Conservation (phyloP, 1,140 invertebrate species). For the Listronotus oregonensis region DNA sequence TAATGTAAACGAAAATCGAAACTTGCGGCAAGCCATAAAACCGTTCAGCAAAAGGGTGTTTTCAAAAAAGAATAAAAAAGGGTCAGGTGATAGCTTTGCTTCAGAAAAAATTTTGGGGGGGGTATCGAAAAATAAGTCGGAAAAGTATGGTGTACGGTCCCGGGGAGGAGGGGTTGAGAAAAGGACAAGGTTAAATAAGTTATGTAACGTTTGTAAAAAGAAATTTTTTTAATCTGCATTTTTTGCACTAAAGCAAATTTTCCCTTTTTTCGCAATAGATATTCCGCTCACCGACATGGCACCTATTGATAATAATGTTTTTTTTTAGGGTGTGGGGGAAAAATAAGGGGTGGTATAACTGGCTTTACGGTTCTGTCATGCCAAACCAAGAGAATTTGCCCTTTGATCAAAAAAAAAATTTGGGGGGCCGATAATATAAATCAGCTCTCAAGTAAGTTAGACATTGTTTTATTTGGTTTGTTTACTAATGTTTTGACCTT, state of each 20-base stretch:
- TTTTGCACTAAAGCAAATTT: no score
- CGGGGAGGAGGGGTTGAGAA: constrained; percentile 89
- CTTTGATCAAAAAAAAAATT: constrained; percentile 94
- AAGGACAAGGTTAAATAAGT: constrained; percentile 93
- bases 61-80: constrained; percentile 99
- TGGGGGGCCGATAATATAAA: constrained; percentile 96
- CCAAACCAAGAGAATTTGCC: constrained; percentile 94
- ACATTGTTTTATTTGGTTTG: no score
- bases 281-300: no score
- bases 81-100: constrained; percentile 85
- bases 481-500: no score
- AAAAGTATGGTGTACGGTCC: constrained; percentile 79
- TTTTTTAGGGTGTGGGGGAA: constrained; percentile 83
- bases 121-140: constrained; percentile 80
- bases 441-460: constrained; percentile 82
- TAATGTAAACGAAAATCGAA: no score
- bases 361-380: constrained; percentile 91
- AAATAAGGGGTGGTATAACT: constrained; percentile 91
- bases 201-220: background rate
- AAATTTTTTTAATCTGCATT: background rate
- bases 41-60: no score
- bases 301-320: constrained; percentile 25
- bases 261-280: no score
- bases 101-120: constrained; percentile 94
- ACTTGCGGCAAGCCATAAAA: no score